phyloP scores from a whole-genome alignment of 2,113 vertebrate species.

The Antidorcas marsupialis region DNA sequence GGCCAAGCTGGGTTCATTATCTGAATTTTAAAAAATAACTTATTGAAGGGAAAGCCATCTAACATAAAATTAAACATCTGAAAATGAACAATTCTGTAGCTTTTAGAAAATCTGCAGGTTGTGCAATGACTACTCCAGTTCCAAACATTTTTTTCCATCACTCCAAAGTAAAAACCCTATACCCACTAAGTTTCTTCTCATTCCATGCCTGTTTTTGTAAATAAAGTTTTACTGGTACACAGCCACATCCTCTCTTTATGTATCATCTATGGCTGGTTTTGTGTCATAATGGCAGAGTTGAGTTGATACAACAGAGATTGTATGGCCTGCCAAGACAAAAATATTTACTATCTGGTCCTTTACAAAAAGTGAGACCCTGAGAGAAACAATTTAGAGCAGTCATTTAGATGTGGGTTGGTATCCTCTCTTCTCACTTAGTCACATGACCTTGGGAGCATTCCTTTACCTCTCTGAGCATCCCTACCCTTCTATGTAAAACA shows the following conservation, averaged over 20 bases:
- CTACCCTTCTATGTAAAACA: neutral
- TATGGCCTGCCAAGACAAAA: neutral
- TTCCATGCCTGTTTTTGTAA: neutral
- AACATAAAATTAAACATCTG: neutral
- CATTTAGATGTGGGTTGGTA: neutral
- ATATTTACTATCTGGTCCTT: neutral
- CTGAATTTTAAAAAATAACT: neutral
- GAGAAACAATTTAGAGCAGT: fast-evolving
- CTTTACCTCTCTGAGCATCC: neutral
- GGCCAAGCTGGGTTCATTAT: neutral
- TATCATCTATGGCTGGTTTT: neutral
- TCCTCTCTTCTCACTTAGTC: fast-evolving
- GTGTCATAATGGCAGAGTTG: neutral
- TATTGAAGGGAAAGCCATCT: neutral
- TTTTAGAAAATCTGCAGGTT: neutral
- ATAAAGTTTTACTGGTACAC: neutral
- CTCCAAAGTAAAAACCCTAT: neutral
- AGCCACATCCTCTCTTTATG: neutral
- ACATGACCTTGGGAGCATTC: neutral
- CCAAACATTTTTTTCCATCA: neutral
- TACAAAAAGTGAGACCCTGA: neutral
- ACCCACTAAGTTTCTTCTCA: neutral
- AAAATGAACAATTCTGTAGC: neutral
- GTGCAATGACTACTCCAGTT: neutral
- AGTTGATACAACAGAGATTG: neutral